These are phyloP conservation scores for Smittia sp. DNA, from an alignment of 2,888 invertebrate genomes.

Conservation along the genomic window DNA sequence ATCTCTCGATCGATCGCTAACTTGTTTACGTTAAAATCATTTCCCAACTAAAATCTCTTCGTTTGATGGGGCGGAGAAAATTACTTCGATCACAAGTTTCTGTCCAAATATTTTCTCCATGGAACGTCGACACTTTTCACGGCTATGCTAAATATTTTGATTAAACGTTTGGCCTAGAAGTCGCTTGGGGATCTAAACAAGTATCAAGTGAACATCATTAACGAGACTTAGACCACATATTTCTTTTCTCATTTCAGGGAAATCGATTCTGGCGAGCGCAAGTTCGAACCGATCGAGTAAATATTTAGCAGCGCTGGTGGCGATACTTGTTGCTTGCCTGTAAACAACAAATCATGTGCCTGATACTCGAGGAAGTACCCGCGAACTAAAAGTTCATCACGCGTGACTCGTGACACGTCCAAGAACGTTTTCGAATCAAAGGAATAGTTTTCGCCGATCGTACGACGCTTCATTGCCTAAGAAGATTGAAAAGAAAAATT, in stretches of 20 bases:
- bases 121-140: constrained; percentile 36
- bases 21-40: constrained; percentile 2
- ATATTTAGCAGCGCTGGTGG: constrained; percentile 4
- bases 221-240: neutral
- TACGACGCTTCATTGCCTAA: neutral
- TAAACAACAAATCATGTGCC: constrained; percentile 12
- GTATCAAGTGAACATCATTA: constrained; percentile 18
- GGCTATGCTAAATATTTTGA: constrained; percentile 24
- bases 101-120: constrained; percentile 36
- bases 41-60: neutral
- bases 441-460: neutral
- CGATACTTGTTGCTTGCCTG: neutral
- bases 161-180: constrained; percentile 13
- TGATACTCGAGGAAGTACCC: neutral
- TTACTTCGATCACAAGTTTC: neutral
- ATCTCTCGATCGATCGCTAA: neutral
- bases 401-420: neutral
- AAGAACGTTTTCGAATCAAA: neutral
- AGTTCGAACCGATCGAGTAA: neutral
- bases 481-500: neutral
- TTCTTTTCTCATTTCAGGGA: constrained; percentile 32
- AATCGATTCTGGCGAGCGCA: constrained; percentile 19
- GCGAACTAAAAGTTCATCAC: neutral
- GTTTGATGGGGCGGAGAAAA: neutral
- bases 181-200: neutral